Base-by-base conservation (phyloP, 1,140 invertebrate species). In the Melipona quadrifasciata region DNA sequence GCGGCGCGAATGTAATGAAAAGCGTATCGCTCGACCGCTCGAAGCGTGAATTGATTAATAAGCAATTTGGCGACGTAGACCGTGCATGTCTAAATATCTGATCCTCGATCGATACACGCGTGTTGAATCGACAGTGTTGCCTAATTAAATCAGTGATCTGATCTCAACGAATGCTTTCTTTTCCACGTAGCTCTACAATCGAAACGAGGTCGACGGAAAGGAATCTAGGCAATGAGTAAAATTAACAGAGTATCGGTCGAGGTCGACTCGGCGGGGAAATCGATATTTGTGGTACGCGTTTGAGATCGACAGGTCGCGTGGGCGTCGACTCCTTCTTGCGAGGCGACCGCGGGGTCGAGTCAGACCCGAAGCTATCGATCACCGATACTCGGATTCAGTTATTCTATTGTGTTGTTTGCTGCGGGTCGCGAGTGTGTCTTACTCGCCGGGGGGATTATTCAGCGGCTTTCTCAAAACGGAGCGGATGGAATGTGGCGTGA, bases 371-470 rank as follows among this genome's bases (percentile, higher is more conserved):
- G 87, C 87, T 89, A 89, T 89, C 80, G 88, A 89, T 89, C 88
- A 89, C 89, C 88, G 88, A 89, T 90, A 90, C 80, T 6, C 65
- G 79, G 75, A 90, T 89, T 89, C 89, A 89, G 89, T 89, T 90
- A 90, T 83, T 86, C 86, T 85, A 90, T 90, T 90, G 89, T 90
- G 77, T 87, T 90, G 77, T 84, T 84, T 34, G 58, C 70, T 24
- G 34, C 80, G 80, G 34, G 65, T 58, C 71, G 39, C 84, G 84
- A 80, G 64, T 86, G 84, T 86, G 84, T 88, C 84, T 89, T 88
- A 83, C 80, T 77, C 61, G 53, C n/a, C 34, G n/a, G 24, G 19
- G 73, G 57, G 81, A 83, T 84, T 84, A 57, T 70, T 80, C 82
- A 80, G 70, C 68, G 58, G 68, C 64, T 71, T 79, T 79, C 65